phyloP scores from a whole-genome alignment of 2,797 vertebrate genomes.

The Characodon lateralis region DNA sequence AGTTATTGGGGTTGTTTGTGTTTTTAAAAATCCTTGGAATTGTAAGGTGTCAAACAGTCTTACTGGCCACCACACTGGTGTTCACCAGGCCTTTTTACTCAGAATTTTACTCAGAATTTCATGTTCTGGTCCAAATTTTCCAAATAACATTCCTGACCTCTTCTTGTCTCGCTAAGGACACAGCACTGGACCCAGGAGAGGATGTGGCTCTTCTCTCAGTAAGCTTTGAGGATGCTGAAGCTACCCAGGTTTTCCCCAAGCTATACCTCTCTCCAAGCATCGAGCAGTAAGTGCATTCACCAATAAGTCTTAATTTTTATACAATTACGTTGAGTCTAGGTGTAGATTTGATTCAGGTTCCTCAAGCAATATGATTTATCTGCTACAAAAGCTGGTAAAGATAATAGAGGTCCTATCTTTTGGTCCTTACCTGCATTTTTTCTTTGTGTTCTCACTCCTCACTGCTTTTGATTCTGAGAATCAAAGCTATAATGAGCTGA shows the following conservation, averaged over 20 bases:
- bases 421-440: not conserved
- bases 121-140: not conserved
- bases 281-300: conserved; percentile 89
- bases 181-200: conserved; percentile 95
- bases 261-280: conserved; percentile 96
- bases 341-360: not conserved
- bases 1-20: not conserved
- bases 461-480: conserved; percentile 15
- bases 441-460: not conserved
- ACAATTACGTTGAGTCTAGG: not conserved
- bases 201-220: conserved; percentile 96
- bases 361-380: not conserved
- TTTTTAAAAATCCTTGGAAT: not conserved
- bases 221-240: conserved; percentile 97
- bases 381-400: not conserved
- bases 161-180: conserved; percentile 82
- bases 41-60: not conserved
- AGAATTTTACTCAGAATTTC: not conserved
- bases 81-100: not conserved
- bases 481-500: conserved; percentile 17
- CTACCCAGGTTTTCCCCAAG: conserved; percentile 95
- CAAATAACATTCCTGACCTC: not conserved
- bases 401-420: not conserved
- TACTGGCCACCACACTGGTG: not conserved
- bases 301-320: not conserved